Conservation (phyloP, 2,113 vertebrate species). For the Anoplopoma fimbria region DNA sequence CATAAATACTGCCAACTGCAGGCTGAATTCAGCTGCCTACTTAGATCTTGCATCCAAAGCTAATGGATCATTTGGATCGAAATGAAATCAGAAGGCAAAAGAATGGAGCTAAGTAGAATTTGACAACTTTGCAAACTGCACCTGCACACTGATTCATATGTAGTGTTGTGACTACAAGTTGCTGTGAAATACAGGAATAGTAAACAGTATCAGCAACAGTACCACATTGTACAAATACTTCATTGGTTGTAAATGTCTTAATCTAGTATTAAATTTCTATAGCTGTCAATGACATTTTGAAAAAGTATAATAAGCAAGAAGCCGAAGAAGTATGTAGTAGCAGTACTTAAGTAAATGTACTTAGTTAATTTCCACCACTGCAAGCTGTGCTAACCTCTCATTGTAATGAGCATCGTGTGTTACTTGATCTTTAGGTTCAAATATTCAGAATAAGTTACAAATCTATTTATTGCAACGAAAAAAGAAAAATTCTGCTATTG, state of each 20-base stretch:
- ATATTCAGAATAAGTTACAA: no score
- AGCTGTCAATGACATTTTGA: neutral
- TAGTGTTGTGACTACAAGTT: neutral
- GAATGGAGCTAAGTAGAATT: conserved; percentile 15
- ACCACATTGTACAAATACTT: neutral
- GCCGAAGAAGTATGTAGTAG: neutral
- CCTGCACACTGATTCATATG: neutral
- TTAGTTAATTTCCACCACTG: neutral
- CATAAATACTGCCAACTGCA: conserved; percentile 96
- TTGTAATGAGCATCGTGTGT: neutral
- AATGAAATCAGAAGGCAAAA: conserved; percentile 50
- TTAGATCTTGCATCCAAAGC: conserved; percentile 40
- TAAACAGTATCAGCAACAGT: neutral
- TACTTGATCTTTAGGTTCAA: neutral
- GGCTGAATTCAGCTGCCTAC: conserved; percentile 87
- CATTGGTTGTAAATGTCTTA: neutral
- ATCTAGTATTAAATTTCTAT: neutral
- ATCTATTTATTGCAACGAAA: neutral
- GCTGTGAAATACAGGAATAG: neutral
- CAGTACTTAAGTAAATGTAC: neutral
- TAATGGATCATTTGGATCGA: conserved; percentile 45
- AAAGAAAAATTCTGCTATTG: conserved; percentile 13
- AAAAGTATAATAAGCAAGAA: no score
- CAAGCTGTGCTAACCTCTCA: neutral
- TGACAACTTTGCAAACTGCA: conserved; percentile 13